Conservation (phyloP, 2,113 vertebrate species). For the Hipposideros armiger region DNA sequence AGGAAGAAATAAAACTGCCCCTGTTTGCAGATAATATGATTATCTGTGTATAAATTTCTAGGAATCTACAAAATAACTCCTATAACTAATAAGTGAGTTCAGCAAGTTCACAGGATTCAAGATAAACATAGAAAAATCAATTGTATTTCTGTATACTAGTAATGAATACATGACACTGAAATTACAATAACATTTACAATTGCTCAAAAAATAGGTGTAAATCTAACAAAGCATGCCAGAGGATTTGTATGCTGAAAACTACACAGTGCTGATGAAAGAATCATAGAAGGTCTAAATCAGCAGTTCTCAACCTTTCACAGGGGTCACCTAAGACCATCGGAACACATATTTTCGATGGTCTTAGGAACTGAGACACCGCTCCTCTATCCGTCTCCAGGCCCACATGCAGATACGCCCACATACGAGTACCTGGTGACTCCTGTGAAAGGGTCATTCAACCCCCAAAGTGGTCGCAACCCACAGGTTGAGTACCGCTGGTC, state of each 20-base stretch:
- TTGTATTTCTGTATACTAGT: not conserved
- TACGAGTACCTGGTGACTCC: too few species aligned
- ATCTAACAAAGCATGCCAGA: not conserved
- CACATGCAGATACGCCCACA: too few species aligned
- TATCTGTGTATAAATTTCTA: not conserved
- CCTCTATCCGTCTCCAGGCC: too few species aligned
- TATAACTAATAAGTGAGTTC: constrained; percentile 42
- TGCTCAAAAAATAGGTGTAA: constrained; percentile 11
- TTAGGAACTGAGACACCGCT: too few species aligned
- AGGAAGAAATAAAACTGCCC: not conserved
- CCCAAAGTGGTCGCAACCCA: too few species aligned
- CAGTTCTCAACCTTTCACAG: too few species aligned
- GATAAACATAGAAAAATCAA: constrained; percentile 4
- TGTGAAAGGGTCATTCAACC: too few species aligned
- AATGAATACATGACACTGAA: not conserved
- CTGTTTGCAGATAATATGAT: not conserved
- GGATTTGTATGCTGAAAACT: constrained; percentile 1
- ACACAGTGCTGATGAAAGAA: constrained; percentile 6
- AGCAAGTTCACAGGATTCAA: not conserved
- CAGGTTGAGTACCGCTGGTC: not conserved
- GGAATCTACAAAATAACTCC: not conserved
- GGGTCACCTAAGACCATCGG: too few species aligned
- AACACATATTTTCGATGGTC: too few species aligned
- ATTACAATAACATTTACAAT: not conserved
- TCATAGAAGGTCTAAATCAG: not conserved